Percentiles rank a stretch among this genome's conserved stretches.
These are phyloP conservation scores for Oreochromis aureus DNA, from an alignment of 2,113 vertebrate species.

Conservation along the genomic window DNA sequence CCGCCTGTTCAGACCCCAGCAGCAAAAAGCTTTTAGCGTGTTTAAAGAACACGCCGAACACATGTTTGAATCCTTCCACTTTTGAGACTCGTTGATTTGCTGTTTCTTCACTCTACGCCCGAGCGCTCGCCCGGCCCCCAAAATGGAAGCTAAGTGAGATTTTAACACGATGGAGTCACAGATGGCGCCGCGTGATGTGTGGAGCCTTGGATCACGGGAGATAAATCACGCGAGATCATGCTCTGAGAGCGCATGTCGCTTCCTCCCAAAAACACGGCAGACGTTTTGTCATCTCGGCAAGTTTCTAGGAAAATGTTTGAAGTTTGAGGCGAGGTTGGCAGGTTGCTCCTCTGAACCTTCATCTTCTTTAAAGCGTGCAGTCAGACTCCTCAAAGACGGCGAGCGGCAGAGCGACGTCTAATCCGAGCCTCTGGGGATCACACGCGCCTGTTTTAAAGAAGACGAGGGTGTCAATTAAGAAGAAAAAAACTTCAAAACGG, in stretches of 20 bases:
- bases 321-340: slow-evolving; percentile 8
- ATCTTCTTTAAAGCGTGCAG: slow-evolving; percentile 18
- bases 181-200: background rate
- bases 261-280: background rate
- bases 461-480: slow-evolving; percentile 46
- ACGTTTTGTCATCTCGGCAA: background rate
- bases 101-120: rapidly evolving
- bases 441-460: slow-evolving; percentile 7
- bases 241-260: background rate
- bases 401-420: background rate
- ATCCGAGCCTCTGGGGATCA: slow-evolving; percentile 23
- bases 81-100: background rate
- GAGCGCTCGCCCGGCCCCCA: background rate
- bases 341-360: slow-evolving; percentile 12
- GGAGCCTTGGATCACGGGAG: slow-evolving; percentile 10
- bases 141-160: background rate
- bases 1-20: background rate
- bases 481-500: slow-evolving; percentile 31
- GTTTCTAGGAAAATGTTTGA: slow-evolving; percentile 6
- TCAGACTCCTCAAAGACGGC: slow-evolving; percentile 9
- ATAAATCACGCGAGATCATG: background rate
- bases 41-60: background rate
- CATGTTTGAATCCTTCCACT: background rate
- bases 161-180: background rate
- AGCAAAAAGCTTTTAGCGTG: background rate